These are phyloP conservation scores for Cyprichromis sp. DNA, from an alignment of 2,113 vertebrate genomes.

Conservation along the genomic window DNA sequence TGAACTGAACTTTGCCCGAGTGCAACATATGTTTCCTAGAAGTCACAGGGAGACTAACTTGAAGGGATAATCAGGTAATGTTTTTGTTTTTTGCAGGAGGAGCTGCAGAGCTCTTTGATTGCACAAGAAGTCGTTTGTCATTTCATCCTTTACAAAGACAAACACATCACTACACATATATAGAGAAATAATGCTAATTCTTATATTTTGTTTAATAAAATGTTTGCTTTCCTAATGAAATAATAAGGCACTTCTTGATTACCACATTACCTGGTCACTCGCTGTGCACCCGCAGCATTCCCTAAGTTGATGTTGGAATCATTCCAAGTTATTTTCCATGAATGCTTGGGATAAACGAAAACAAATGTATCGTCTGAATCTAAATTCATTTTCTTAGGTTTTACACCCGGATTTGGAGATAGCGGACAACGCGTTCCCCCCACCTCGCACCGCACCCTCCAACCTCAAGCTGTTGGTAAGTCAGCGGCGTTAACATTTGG, in stretches of 20 bases:
- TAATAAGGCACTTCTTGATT: neutral
- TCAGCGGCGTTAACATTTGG: neutral
- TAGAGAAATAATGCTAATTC: neutral
- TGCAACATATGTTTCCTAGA: neutral
- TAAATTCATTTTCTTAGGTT: conserved; percentile 72
- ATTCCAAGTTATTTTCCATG: neutral
- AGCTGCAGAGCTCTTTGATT: neutral
- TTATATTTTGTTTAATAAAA: neutral
- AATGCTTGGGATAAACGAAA: neutral
- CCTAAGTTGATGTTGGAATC: neutral
- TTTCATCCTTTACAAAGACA: neutral
- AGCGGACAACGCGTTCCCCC: conserved; percentile 95
- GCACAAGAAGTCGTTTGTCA: neutral
- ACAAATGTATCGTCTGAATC: neutral
- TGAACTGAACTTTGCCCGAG: neutral
- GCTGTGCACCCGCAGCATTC: neutral
- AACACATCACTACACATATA: neutral
- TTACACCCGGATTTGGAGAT: conserved; percentile 95
- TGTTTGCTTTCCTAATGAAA: neutral
- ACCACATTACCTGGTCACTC: neutral
- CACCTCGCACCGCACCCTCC: conserved; percentile 85
- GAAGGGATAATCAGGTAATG: neutral
- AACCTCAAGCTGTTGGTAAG: conserved; percentile 96
- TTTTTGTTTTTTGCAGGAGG: neutral
- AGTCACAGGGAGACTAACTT: neutral